Conservation (phyloP, 2,888 invertebrate genomes). For the Elaeidobius kamerunicus region DNA sequence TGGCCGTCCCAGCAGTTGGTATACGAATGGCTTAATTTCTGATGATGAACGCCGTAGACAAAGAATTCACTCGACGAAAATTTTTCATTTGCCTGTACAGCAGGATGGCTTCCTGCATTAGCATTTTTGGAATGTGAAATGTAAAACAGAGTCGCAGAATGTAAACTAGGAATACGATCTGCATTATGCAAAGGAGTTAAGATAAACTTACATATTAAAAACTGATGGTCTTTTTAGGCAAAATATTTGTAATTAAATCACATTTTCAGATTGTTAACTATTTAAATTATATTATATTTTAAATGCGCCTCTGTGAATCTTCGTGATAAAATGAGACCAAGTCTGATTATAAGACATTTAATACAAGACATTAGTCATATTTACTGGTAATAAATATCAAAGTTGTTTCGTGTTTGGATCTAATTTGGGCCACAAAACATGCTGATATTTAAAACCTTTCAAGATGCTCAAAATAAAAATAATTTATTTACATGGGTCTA, state of each 20-base stretch:
- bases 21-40: conserved; percentile 20
- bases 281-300: no score
- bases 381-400: conserved; percentile 12
- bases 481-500: conserved; percentile 5
- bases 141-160: neutral
- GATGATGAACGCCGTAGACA: conserved; percentile 15
- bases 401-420: neutral
- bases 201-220: no score
- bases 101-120: conserved; percentile 4
- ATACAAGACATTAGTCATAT: no score
- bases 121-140: neutral
- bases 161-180: neutral
- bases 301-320: no score
- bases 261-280: no score
- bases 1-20: conserved; percentile 16
- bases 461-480: conserved; percentile 16
- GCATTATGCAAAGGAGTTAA: neutral
- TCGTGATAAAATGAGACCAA: no score
- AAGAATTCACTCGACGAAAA: conserved; percentile 10
- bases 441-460: conserved; percentile 20
- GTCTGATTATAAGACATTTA: no score
- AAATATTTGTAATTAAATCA: no score
- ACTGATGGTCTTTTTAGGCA: no score
- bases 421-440: conserved; percentile 15
- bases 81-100: conserved; percentile 14